Evolutionary conservation across 1,140 invertebrate genomes (phyloP), one percentile per base, ranked within the genome.

Genomic region (Teleopsis dalmanni): DNA sequence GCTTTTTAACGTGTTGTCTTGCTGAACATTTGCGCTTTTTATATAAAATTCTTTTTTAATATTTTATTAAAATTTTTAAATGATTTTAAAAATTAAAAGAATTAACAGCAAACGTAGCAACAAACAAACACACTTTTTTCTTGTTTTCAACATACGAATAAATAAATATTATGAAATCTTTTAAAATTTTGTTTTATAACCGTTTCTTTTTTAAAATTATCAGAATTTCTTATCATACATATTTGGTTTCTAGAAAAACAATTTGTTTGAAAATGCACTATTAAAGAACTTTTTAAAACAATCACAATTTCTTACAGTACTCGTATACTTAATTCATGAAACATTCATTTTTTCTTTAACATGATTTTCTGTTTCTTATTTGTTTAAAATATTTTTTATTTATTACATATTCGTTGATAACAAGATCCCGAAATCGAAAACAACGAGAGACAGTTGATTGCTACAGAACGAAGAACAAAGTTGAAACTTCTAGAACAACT

Each of bases 351-450:
- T n/a, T n/a, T n/a, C n/a, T n/a, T n/a, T n/a, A n/a, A n/a, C n/a
- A n/a, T n/a, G n/a, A n/a, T n/a, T n/a, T n/a, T n/a, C n/a, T n/a
- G n/a, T 36, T 36, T 36, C n/a, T 16, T 16, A 27, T 14, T 26
- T 41, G 38, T 41, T 40, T 40, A 22, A 16, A 5, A 13, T 7
- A 26, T 26, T 10, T n/a, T 6, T 3, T 41, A 41, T 41, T 25
- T 41, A n/a, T 41, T 10, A 41, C 25, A 11, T 2, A 21, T 40
- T n/a, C 48, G 65, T 51, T 53, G 65, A 60, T 52, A 54, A 51
- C 55, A 60, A 68, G 65, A 69, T 64, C 65, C 59, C 65, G 58
- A 65, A 69, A 69, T 69, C 65, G 62, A 64, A 64, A 64, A 69
- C 61, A 69, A 60, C 65, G 59, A 66, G 55, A 65, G 65, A 60